Evolutionary conservation across 2,888 invertebrate genomes (phyloP), one percentile per base, ranked within the genome.

Genomic region (Autographa gamma): DNA sequence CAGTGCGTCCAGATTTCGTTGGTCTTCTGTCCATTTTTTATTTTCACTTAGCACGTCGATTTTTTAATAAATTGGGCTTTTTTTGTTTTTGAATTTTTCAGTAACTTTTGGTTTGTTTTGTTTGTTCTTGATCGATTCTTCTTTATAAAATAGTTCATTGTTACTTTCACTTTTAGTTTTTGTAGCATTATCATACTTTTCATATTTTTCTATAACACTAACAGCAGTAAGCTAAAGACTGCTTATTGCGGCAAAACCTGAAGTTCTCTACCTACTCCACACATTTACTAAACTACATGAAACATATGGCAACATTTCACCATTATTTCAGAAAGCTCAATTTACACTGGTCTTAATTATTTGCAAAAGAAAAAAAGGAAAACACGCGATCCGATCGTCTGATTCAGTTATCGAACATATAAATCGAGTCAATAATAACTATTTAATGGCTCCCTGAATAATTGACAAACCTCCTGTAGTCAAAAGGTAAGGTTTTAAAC

Each of bases 301-400:
- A 8, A n/a, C 19, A 18, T 9, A 43, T 69, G 2, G 25, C 18
- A 48, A n/a, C 9, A 31, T 48, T 25, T 58, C 5, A 25, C 14
- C 13, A 25, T 9, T 54, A 60, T 58, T 38, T 69, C 31, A 56
- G 52, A 61, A 48, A n/a, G 77, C 68, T 63, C 75, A 66, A 64
- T 61, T 60, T 48, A 66, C 56, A 71, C 61, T 74, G 76, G 74
- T 66, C 60, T 14, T 18, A 18, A 60, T 66, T 69, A 73, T 66
- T 68, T 69, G 67, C 77, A 71, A 67, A 74, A 75, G 60, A 38
- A 61, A 38, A 61, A 71, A 67, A 74, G 73, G 60, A 38, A 61
- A 38, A 61, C 83, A 85, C 79, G 81, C 80, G 76, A 85, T 74
- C 32, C 18, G 60, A 73, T 80, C 71, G 63, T 74, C n/a, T n/a